Percentiles rank a stretch among this genome's conserved stretches.
Conservation (phyloP, 2,113 vertebrate genomes). For the Bufo gargarizans region DNA sequence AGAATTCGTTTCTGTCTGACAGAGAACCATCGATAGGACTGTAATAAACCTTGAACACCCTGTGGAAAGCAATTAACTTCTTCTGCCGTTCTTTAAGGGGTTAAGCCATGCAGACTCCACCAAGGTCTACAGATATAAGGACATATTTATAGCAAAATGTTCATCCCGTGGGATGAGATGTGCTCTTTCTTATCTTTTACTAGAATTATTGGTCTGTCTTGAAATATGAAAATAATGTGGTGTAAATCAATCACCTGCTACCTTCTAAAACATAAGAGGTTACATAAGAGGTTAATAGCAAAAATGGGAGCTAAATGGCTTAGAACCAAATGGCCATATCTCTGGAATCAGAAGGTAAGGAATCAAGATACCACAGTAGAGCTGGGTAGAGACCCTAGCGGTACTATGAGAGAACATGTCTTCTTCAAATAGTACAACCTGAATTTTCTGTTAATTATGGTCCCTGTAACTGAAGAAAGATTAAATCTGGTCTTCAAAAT, state of each 20-base stretch:
- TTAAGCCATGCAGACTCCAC: neutral
- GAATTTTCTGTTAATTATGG: too few species aligned
- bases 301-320: too few species aligned
- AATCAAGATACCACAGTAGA: too few species aligned
- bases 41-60: conserved; percentile 46
- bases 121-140: neutral
- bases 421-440: too few species aligned
- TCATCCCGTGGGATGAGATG: neutral
- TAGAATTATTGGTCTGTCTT: neutral
- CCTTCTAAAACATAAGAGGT: neutral
- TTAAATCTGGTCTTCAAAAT: too few species aligned
- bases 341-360: too few species aligned
- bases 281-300: neutral
- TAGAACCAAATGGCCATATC: too few species aligned
- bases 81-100: neutral
- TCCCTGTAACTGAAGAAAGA: too few species aligned
- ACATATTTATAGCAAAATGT: neutral
- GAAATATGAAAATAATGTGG: neutral
- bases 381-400: too few species aligned
- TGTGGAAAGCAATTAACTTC: conserved; percentile 2
- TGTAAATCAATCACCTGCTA: neutral
- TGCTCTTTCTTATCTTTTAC: neutral
- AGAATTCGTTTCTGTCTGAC: conserved; percentile 36
- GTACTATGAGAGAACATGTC: too few species aligned
- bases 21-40: conserved; percentile 27